A percentile compares a stretch with the other conserved stretches of the same genome.
These are phyloP conservation scores for Aplysina aerophoba DNA, from an alignment of 37 sponge, comb jelly and placozoan species.

Conservation along the genomic window DNA sequence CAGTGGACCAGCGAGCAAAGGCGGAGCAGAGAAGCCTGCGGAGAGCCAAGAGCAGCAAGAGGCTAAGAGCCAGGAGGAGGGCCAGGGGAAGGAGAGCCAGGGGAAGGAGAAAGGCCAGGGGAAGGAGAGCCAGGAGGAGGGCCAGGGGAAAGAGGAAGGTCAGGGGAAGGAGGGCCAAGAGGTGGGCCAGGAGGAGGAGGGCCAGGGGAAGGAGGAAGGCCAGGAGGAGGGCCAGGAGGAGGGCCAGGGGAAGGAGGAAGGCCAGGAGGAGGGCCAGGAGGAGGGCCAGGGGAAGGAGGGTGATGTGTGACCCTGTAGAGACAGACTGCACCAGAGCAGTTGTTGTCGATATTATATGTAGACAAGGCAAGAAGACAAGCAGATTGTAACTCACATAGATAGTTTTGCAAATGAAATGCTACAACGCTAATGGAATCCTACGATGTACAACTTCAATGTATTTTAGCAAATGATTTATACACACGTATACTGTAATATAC, in stretches of 20 bases:
- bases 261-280: conserved; percentile 1
- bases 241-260: not conserved
- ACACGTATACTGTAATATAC: too few relatives aligned
- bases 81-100: not conserved
- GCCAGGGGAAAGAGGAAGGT: not conserved
- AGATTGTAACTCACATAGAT: too few relatives aligned
- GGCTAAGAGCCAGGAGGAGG: not conserved
- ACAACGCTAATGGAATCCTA: too few relatives aligned
- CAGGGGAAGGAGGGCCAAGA: not conserved
- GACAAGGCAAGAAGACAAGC: too few relatives aligned
- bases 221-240: not conserved
- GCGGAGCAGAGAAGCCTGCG: not conserved
- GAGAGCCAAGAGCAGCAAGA: not conserved
- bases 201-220: not conserved
- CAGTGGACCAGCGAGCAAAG: conserved; percentile 33
- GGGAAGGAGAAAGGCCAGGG: not conserved
- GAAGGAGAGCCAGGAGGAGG: not conserved
- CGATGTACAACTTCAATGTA: too few relatives aligned
- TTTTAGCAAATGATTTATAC: too few relatives aligned
- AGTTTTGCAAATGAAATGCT: too few relatives aligned
- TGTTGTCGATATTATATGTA: too few relatives aligned
- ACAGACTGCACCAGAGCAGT: too few relatives aligned
- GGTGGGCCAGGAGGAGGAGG: not conserved
- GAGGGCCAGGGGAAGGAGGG: not conserved
- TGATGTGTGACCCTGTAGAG: too few relatives aligned